Percentiles rank a stretch among this genome's conserved stretches.
phyloP scores from a whole-genome alignment of 2,113 vertebrate genomes.

The Microcebus tavaratra region DNA sequence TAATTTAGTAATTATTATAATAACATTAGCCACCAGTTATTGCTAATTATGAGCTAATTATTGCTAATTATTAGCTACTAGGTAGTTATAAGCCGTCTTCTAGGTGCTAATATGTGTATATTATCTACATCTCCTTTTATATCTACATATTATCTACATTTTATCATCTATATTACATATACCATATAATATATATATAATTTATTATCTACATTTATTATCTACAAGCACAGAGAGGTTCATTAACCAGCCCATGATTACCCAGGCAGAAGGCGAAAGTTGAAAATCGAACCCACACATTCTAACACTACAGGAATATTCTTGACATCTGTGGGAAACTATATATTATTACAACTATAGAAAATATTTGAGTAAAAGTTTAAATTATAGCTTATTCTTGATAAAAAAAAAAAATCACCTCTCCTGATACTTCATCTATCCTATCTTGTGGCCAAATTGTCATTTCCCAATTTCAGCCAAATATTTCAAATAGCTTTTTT shows the following conservation, averaged over 20 bases:
- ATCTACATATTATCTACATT: background rate
- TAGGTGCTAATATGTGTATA: background rate
- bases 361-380: background rate
- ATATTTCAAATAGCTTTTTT: constrained; percentile 8
- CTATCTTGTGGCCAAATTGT: background rate
- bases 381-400: background rate
- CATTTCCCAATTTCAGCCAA: background rate
- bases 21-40: background rate
- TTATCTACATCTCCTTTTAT: background rate
- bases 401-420: background rate
- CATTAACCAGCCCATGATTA: background rate
- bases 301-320: background rate
- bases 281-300: background rate
- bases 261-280: background rate
- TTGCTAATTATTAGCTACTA: background rate
- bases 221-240: background rate
- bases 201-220: background rate
- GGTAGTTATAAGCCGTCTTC: background rate
- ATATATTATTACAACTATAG: background rate
- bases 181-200: too few relatives aligned
- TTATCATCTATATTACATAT: background rate
- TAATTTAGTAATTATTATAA: background rate
- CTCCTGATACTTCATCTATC: background rate
- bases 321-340: background rate
- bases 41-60: background rate